These are phyloP conservation scores for Cyrtonyx montezumae DNA, from an alignment of 2,113 vertebrate genomes.

Conservation along the genomic window DNA sequence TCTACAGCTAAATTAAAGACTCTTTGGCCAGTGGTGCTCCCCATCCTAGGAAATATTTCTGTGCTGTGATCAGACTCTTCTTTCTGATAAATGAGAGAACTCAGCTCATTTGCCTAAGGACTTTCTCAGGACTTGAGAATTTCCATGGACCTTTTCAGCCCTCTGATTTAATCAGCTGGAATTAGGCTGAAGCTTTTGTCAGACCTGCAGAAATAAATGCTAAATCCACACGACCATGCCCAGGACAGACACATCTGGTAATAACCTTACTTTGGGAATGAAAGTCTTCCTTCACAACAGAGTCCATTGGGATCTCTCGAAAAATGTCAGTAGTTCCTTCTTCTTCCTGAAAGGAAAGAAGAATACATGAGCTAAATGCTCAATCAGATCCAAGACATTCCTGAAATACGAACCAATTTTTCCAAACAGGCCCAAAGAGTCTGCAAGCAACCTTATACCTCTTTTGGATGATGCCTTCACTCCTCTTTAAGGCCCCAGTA, in stretches of 20 bases:
- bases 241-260: background rate
- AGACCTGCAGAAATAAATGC: background rate
- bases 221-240: fast-evolving
- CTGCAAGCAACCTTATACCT: fast-evolving
- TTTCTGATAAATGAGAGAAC: background rate
- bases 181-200: background rate
- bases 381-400: background rate
- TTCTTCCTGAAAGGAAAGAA: conserved; percentile 77
- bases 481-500: fast-evolving
- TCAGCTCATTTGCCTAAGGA: background rate
- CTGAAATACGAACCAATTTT: background rate
- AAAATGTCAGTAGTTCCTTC: conserved; percentile 59
- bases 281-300: conserved; percentile 77
- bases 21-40: background rate
- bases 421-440: background rate
- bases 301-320: conserved; percentile 72
- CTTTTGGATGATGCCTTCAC: background rate
- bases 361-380: background rate
- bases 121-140: background rate
- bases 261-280: conserved; percentile 63
- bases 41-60: background rate
- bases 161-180: background rate
- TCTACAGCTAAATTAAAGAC: background rate
- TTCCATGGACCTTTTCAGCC: background rate
- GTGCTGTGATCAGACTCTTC: background rate